Base-by-base conservation (phyloP, 2,888 invertebrate genomes). In the Actias luna region DNA sequence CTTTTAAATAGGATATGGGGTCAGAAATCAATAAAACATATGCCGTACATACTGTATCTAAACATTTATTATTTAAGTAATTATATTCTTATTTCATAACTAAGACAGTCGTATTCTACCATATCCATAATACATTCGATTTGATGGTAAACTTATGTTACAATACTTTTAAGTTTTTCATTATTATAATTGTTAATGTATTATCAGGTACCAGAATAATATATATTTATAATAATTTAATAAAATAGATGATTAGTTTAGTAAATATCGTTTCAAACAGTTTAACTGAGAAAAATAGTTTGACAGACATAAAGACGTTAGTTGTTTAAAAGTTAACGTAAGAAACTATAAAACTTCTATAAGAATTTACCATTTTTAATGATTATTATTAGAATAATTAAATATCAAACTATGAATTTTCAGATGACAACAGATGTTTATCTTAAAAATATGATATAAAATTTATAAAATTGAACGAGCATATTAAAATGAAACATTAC, bases 121-220 rank as follows among this genome's bases (percentile, higher is more conserved):
- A 75, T 65, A 73, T 68, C 71, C 70, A 74, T 73, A 72, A 70
- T 78, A 73, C 65, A 64, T 69, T n/a, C 16, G 27, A 65, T 66
- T 80, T 83, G 89, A 88, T 89, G 90, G 89, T 89, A 90, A 89
- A 89, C 89, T 88, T 90, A 90, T 81, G 87, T 78, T 73, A 72
- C 57, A 65, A 66, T 64, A 66, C 22, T 50, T 50, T 62, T 63
- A 64, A 27, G 25, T 10, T n/a, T n/a, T 22, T 10, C 22, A 50
- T 12, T 50, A 50, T 12, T 22, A 50, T 39, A 50, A 22, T 25
- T 22, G 18, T 64, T 64, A 63, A 63, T 67, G 50, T 64, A 67
- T 65, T 71, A 64, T 73, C 71, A 78, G 74, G 71, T 78, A 78
- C 71, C 63, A 64, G 58, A 60, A 71, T 18, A 60, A 50, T 66